These are phyloP conservation scores for Drosophila miranda DNA, from an alignment of 1,140 invertebrate species.

Conservation along the genomic window DNA sequence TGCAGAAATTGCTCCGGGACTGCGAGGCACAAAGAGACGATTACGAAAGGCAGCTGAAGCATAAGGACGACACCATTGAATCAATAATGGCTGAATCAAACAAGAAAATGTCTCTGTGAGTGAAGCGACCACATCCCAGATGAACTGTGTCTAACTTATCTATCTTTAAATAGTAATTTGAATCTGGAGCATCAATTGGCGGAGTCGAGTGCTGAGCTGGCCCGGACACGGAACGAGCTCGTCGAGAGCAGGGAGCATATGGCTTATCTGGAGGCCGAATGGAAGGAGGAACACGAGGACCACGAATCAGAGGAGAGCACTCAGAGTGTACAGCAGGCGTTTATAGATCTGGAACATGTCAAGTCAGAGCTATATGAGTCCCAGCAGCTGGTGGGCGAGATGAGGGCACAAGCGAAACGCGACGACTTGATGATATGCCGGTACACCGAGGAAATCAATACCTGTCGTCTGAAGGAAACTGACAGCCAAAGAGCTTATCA, in stretches of 20 bases:
- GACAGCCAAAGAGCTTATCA: conserved; percentile 31
- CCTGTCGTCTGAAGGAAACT: conserved; percentile 3
- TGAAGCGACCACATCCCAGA: background rate
- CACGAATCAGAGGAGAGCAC: background rate
- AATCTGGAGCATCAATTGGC: conserved; percentile 1
- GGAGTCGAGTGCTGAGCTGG: background rate
- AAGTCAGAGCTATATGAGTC: conserved; percentile 13
- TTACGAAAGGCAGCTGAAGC: background rate
- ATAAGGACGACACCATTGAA: background rate
- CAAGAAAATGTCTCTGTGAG: conserved; percentile 22
- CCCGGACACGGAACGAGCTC: background rate
- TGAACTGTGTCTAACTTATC: background rate
- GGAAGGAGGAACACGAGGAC: background rate
- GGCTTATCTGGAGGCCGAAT: conserved; percentile 1
- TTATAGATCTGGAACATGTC: conserved; percentile 13
- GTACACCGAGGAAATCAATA: background rate
- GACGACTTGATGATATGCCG: too few species aligned
- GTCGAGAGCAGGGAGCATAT: background rate
- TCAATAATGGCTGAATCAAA: conserved; percentile 5
- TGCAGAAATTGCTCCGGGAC: background rate
- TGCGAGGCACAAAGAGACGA: background rate
- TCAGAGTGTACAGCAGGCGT: conserved; percentile 18
- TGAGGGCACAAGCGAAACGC: conserved; percentile 26
- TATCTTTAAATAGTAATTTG: conserved; percentile 12
- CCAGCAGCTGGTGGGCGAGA: background rate